Evolutionary conservation across 2,888 invertebrate species (phyloP).

Genomic region (Drosophila lacicola): DNA sequence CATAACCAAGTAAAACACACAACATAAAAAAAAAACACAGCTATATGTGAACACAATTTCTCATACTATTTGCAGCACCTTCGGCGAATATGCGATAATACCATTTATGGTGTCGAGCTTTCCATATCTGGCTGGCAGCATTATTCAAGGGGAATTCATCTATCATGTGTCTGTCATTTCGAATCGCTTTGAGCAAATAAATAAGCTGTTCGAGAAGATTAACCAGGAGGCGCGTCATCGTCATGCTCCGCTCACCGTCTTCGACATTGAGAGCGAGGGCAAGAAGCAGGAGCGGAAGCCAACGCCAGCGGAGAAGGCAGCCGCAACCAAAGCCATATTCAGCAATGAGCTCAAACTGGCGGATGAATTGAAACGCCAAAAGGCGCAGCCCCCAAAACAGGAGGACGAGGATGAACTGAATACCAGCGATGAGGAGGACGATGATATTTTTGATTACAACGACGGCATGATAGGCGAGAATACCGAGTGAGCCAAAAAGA

Average conservation of each 20-base stretch:
- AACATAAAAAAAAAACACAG: neutral
- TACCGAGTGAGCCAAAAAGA: slow-evolving; percentile 48
- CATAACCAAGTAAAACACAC: neutral
- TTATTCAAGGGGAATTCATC: slow-evolving; percentile 83
- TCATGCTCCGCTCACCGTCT: slow-evolving; percentile 75
- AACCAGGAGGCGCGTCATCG: slow-evolving; percentile 81
- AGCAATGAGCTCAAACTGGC: slow-evolving; percentile 53
- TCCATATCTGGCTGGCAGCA: slow-evolving; percentile 80
- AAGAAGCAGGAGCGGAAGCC: slow-evolving; percentile 58
- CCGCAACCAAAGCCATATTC: slow-evolving; percentile 42
- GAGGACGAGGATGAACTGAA: slow-evolving; percentile 53
- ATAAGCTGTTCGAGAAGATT: slow-evolving; percentile 81
- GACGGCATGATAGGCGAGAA: slow-evolving; percentile 56
- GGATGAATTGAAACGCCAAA: slow-evolving; percentile 59
- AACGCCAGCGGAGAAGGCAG: slow-evolving; percentile 27
- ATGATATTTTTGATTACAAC: slow-evolving; percentile 73
- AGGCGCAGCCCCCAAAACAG: slow-evolving; percentile 17
- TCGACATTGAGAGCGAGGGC: slow-evolving; percentile 82
- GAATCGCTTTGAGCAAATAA: slow-evolving; percentile 81
- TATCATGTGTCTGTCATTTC: slow-evolving; percentile 82
- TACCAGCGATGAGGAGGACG: slow-evolving; percentile 66
- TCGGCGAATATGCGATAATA: slow-evolving; percentile 69
- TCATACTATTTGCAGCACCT: slow-evolving; percentile 53
- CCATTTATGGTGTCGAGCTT: slow-evolving; percentile 79
- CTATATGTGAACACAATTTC: neutral